Evolutionary conservation across 2,797 vertebrate species (phyloP), one percentile per base, ranked within the genome.

Genomic region (Helostoma temminkii): DNA sequence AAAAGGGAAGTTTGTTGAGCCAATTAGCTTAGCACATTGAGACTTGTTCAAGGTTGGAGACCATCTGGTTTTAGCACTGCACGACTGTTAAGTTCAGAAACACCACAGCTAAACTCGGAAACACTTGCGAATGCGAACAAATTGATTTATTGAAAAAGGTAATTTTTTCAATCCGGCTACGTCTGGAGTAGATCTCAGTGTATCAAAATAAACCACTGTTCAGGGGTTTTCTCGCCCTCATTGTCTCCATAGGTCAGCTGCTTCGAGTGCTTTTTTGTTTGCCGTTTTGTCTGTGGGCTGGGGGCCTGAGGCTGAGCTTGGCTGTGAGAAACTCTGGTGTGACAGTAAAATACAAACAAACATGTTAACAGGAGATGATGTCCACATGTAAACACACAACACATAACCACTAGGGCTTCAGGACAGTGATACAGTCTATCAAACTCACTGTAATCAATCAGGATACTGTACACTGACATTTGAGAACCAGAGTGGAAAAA

Each of bases 241-340:
- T 32, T 32, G 5, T 30, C 5, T 15, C 39, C 18, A 7, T n/a
- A 18, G 9, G 14, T n/a, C 16, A 32, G 54, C 22, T 49, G 34
- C 45, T 50, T 15, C 34, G 4, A 22, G 16, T 41, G 36, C 36
- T n/a, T 41, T n/a, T n/a, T n/a, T n/a, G n/a, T n/a, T n/a, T n/a
- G n/a, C n/a, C n/a, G 32, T 43, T 45, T 26, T 34, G 47, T 39
- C 16, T 11, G 57, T 36, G 25, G 22, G 52, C 5, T 34, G 12
- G 42, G 18, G 14, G 49, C 16, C 21, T 16, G 62, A 30, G 74
- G 82, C 22, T 22, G 49, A 72, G 66, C 66, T 71, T 81, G 81
- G 81, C 80, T 79, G 79, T 82, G 81, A 82, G 83, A 77, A 74
- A 63, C 52, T 82, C 76, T 83, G 80, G 70, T 71, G 49, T 67